A percentile compares a stretch with the other conserved stretches of the same genome.
These are phyloP conservation scores for Cherax quadricarinatus DNA, from an alignment of 1,140 invertebrate genomes.

Conservation along the genomic window DNA sequence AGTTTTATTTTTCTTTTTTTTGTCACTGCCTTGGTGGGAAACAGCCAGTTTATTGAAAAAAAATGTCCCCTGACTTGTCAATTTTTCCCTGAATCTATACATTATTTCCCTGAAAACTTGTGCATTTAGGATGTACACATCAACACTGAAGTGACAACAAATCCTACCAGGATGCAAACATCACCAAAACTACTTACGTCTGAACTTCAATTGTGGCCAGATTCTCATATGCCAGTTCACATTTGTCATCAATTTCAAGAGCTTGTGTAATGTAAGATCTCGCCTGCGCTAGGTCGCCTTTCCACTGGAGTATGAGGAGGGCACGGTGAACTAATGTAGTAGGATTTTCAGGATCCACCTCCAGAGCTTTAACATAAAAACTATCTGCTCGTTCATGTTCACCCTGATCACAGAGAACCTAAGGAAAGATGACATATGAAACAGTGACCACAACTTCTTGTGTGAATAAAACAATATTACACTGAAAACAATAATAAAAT, in stretches of 20 bases:
- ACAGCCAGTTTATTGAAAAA: no score
- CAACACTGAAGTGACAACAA: no score
- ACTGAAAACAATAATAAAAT: not conserved
- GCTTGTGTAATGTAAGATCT: slow-evolving; percentile 88
- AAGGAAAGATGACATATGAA: not conserved
- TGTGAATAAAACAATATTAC: no score
- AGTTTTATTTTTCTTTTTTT: no score
- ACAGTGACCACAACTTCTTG: no score
- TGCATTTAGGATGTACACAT: no score
- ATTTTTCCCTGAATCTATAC: no score
- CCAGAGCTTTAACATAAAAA: slow-evolving; percentile 87
- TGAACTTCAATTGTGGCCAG: slow-evolving; percentile 87
- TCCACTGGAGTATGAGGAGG: slow-evolving; percentile 89
- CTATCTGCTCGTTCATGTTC: slow-evolving; percentile 89
- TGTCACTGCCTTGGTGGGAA: no score
- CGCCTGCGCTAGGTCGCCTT: slow-evolving; percentile 87
- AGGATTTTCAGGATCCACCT: slow-evolving; percentile 90
- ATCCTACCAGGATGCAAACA: no score
- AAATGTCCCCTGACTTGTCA: no score
- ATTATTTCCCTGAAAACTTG: no score
- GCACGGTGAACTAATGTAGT: slow-evolving; percentile 90
- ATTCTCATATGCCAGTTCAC: slow-evolving; percentile 96
- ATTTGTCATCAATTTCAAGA: slow-evolving; percentile 91
- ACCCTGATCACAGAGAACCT: slow-evolving; percentile 87
- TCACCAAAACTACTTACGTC: slow-evolving; percentile 56